Percentiles rank a stretch among this genome's conserved stretches.
Conservation (phyloP, 2,113 vertebrate genomes). For the Perca fluviatilis region DNA sequence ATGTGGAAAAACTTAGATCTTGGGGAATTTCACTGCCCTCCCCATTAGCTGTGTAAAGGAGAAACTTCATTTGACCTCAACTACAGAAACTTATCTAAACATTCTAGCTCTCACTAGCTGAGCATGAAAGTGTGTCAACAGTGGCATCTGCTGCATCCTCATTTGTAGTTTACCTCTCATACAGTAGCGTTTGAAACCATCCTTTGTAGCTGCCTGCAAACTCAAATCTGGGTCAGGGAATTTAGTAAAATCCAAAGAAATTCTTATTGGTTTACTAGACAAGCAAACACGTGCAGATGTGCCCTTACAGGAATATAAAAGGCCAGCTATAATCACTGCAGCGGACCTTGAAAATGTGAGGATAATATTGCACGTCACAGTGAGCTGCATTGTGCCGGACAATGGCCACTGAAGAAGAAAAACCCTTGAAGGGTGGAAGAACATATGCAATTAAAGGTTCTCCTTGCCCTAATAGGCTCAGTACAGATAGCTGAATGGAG, state of each 20-base stretch:
- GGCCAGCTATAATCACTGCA: background rate
- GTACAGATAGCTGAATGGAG: conserved; percentile 68
- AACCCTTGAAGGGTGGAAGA: conserved; percentile 72
- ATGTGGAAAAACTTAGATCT: conserved; percentile 64
- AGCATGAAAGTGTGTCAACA: conserved; percentile 22
- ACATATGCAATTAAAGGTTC: conserved; percentile 84
- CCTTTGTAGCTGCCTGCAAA: conserved; percentile 17
- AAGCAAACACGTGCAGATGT: conserved; percentile 12
- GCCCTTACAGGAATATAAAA: conserved; percentile 22
- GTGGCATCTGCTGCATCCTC: conserved; percentile 16
- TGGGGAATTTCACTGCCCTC: conserved; percentile 75
- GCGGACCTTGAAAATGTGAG: conserved; percentile 41
- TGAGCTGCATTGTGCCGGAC: conserved; percentile 57
- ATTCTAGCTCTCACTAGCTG: conserved; percentile 1
- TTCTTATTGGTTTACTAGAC: conserved; percentile 29
- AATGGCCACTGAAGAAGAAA: conserved; percentile 68
- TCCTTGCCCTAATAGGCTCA: conserved; percentile 79
- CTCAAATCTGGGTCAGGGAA: conserved; percentile 48
- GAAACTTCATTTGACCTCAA: conserved; percentile 76
- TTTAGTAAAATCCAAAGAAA: conserved; percentile 33
- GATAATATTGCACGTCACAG: conserved; percentile 54
- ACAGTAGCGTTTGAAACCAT: conserved; percentile 23
- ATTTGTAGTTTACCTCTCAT: conserved; percentile 18
- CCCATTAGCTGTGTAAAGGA: conserved; percentile 69
- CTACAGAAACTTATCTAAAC: conserved; percentile 52